Percentiles rank a stretch among this genome's conserved stretches.
Evolutionary conservation across 2,797 vertebrate genomes (phyloP).

Genomic region (Platyrinchus mystaceus): DNA sequence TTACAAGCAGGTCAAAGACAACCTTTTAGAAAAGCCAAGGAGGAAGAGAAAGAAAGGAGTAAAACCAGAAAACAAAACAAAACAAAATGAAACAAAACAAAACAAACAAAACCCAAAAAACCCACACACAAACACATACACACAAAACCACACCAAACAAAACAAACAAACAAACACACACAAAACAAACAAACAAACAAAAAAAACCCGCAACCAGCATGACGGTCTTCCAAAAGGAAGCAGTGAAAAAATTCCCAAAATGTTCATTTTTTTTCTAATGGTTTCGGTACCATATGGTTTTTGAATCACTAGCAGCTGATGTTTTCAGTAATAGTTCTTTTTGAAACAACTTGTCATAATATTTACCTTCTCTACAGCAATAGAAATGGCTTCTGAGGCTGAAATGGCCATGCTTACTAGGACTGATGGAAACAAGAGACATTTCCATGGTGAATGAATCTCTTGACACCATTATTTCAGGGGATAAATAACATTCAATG

Average conservation of each 20-base stretch:
- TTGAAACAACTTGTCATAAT: constrained; percentile 41
- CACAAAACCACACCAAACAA: too few species aligned
- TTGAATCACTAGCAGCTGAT: constrained; percentile 41
- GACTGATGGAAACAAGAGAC: not conserved
- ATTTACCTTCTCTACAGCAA: constrained; percentile 49
- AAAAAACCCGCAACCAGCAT: not conserved
- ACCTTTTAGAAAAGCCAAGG: not conserved
- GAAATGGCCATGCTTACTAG: not conserved
- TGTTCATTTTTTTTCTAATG: not conserved
- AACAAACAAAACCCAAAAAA: too few species aligned
- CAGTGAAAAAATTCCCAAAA: not conserved
- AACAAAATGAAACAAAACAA: too few species aligned
- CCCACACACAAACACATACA: too few species aligned
- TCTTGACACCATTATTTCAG: not conserved
- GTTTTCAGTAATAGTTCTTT: constrained; percentile 23
- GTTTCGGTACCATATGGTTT: constrained; percentile 20
- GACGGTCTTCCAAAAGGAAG: not conserved
- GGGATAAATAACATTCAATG: not conserved
- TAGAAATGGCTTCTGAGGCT: constrained; percentile 38
- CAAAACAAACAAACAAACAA: not conserved
- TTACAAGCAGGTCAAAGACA: not conserved
- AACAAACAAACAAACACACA: too few species aligned
- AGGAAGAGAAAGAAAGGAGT: not conserved
- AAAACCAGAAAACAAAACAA: not conserved
- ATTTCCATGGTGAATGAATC: constrained; percentile 16